Conservation (phyloP, 1,140 invertebrate species). For the Alviniconcha marisindica region DNA sequence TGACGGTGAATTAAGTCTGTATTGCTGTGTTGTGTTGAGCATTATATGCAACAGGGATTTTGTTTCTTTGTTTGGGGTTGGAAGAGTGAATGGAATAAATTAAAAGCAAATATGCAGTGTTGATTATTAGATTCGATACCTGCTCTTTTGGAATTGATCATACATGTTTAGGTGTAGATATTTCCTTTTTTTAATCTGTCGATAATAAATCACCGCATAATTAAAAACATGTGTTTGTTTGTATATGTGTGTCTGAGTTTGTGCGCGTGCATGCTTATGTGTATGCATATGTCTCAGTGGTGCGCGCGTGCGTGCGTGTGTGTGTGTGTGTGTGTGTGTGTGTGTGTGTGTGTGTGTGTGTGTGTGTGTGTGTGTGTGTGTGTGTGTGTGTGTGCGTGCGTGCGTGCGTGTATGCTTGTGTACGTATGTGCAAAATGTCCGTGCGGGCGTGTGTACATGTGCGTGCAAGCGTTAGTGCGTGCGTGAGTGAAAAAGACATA, state of each 20-base stretch:
- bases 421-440: too few species aligned
- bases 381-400: conserved; percentile 13
- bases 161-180: neutral
- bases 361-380: conserved; percentile 14
- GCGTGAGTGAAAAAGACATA: too few species aligned
- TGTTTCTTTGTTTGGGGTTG: too few species aligned
- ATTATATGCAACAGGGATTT: too few species aligned
- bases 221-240: neutral
- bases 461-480: too few species aligned
- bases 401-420: conserved; percentile 4
- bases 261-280: neutral
- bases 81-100: neutral
- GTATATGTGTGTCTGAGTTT: too few species aligned
- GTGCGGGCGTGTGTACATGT: neutral
- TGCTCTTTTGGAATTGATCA: neutral
- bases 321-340: conserved; percentile 4
- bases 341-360: neutral
- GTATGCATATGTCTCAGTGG: too few species aligned
- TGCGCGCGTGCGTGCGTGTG: too few species aligned
- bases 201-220: neutral
- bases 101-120: too few species aligned
- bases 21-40: too few species aligned
- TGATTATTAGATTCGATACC: neutral
- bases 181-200: neutral
- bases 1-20: too few species aligned